Evolutionary conservation across 2,113 vertebrate species (phyloP), one percentile per base, ranked within the genome.

Genomic region (Lepus timidus): DNA sequence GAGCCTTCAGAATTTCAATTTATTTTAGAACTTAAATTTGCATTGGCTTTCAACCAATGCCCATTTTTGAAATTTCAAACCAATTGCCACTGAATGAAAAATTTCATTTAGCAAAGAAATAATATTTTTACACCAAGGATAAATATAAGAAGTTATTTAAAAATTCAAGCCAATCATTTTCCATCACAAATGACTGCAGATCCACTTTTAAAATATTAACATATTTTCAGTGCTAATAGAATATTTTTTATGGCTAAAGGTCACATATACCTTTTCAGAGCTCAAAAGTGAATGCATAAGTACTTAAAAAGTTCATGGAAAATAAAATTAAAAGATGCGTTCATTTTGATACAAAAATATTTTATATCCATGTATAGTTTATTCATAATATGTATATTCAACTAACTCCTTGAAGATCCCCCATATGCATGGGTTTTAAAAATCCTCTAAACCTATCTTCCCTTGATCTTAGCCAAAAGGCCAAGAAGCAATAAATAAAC

Each of bases 11-110:
- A 86, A 90, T 85, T 90, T 76, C 12, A 19, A 23, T 90, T 93
- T 73, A 81, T 52, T 88, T 92, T 85, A 85, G 79, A 79, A 65
- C 4, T 82, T 93, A 90, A 65, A 92, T 81, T 95, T 65, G 39
- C 88, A 81, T 27, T 85, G 29, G 9, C 64, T 82, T 17, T 85
- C 74, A 80, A 65, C 44, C n/a, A 78, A 31, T 92, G 92, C 96
- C 39, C 75, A 36, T 76, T 78, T 87, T 81, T 36, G 85, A 36
- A 51, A 70, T 67, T 62, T 74, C 33, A 68, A 85, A 36, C 51
- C 33, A 62, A 31, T 82, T 85, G n/a, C 9, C 58, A 85, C 10
- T 20, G 22, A 83, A n/a, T 58, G 25, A 16, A 14, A 85, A 64
- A 67, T 94, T 86, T 89, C n/a, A 76, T 92, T 87, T 75, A 31